Evolutionary conservation across 2,797 vertebrate genomes (phyloP).

Genomic region (Neosilurus mollespiculum): DNA sequence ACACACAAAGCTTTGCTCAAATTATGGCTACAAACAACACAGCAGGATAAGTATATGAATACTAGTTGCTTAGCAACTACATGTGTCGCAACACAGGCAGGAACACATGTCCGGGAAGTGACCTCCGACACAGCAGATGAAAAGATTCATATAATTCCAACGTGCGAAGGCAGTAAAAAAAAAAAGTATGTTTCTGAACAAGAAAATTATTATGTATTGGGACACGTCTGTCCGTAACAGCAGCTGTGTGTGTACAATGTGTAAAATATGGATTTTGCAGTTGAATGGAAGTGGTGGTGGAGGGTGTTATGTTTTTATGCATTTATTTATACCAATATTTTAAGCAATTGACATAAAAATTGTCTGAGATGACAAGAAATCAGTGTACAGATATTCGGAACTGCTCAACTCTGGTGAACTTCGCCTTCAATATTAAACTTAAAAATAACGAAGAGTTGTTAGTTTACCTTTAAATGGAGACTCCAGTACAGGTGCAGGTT

Average conservation of each 20-base stretch:
- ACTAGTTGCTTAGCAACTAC: no score
- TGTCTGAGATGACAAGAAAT: neutral
- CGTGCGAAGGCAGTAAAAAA: no score
- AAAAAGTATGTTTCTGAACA: neutral
- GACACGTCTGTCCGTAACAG: neutral
- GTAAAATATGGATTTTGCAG: neutral
- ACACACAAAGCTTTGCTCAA: neutral
- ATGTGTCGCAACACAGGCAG: no score
- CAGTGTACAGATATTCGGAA: neutral
- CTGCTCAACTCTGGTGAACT: neutral
- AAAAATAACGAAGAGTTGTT: neutral
- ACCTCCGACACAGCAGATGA: no score
- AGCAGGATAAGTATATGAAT: no score
- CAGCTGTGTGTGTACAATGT: neutral
- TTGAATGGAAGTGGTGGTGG: neutral
- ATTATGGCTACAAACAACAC: neutral
- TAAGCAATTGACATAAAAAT: neutral
- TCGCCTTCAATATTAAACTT: neutral
- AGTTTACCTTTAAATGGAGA: constrained; percentile 95
- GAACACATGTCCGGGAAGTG: no score
- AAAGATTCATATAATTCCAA: no score
- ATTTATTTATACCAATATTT: neutral
- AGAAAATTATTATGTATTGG: neutral
- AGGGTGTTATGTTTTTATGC: no score
- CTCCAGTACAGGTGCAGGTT: constrained; percentile 92